phyloP scores from a whole-genome alignment of 2,797 vertebrate species.

The Macrochelys suwanniensis region DNA sequence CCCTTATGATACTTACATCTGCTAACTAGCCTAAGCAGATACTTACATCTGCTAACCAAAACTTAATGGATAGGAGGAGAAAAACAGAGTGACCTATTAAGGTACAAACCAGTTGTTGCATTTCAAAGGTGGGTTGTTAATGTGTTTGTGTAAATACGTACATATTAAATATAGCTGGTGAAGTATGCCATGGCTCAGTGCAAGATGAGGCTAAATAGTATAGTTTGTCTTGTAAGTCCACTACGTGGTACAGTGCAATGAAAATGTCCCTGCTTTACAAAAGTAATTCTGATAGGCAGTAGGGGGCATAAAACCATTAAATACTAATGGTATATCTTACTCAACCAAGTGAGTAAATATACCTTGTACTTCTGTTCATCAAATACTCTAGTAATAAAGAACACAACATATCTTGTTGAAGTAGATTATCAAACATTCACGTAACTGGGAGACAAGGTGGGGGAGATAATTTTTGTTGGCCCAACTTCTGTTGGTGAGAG shows the following conservation, averaged over 20 bases:
- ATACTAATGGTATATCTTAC: rapidly evolving
- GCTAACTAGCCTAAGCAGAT: rapidly evolving
- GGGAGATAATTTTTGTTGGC: not conserved
- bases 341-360: not conserved
- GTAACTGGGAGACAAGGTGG: no score
- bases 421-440: rapidly evolving
- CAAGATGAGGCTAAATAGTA: rapidly evolving
- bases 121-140: rapidly evolving
- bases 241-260: rapidly evolving
- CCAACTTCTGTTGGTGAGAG: not conserved
- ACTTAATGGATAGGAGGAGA: not conserved
- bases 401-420: not conserved
- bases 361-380: rapidly evolving
- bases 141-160: rapidly evolving
- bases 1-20: rapidly evolving
- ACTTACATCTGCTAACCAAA: rapidly evolving
- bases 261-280: rapidly evolving
- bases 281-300: constrained; percentile 7
- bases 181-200: rapidly evolving
- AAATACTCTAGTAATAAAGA: not conserved
- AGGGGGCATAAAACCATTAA: constrained; percentile 30
- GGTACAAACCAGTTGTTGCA: not conserved
- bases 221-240: rapidly evolving
- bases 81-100: not conserved
- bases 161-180: rapidly evolving